Percentiles rank a stretch among this genome's conserved stretches.
These are phyloP conservation scores for Embiotoca jacksoni DNA, from an alignment of 2,113 vertebrate species.

Conservation along the genomic window DNA sequence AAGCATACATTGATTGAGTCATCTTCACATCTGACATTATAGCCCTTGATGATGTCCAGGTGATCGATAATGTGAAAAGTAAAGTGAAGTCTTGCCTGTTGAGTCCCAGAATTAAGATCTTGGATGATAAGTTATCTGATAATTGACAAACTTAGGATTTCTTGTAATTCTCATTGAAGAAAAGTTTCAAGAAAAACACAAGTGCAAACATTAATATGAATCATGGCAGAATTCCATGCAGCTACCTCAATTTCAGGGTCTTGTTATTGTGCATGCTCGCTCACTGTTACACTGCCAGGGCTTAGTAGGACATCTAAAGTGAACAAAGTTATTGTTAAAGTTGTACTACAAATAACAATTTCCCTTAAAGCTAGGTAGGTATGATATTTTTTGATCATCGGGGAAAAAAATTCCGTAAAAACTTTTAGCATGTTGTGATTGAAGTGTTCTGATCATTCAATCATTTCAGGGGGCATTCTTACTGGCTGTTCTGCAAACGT, in stretches of 20 bases:
- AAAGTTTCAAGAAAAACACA: background rate
- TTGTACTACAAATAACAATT: too few species aligned
- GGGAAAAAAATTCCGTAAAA: too few species aligned
- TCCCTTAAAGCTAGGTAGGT: too few species aligned
- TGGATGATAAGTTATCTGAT: background rate
- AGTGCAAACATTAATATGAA: background rate
- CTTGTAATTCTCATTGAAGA: background rate
- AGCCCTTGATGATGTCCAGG: constrained; percentile 40
- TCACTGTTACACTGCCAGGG: too few species aligned
- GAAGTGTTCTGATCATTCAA: too few species aligned
- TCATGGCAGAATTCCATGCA: background rate
- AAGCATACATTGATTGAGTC: constrained; percentile 52
- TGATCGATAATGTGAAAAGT: constrained; percentile 13
- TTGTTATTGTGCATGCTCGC: too few species aligned
- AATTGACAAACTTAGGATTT: background rate
- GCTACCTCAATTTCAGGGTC: background rate
- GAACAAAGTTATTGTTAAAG: too few species aligned
- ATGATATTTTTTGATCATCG: too few species aligned
- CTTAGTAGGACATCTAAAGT: too few species aligned
- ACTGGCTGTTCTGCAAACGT: too few species aligned
- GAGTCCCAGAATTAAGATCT: constrained; percentile 9
- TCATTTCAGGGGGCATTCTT: too few species aligned
- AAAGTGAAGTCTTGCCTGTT: background rate
- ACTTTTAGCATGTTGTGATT: too few species aligned
- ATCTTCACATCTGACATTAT: constrained; percentile 41